These are phyloP conservation scores for Zaprionus africanus DNA, from an alignment of 1,140 invertebrate species.

Conservation along the genomic window DNA sequence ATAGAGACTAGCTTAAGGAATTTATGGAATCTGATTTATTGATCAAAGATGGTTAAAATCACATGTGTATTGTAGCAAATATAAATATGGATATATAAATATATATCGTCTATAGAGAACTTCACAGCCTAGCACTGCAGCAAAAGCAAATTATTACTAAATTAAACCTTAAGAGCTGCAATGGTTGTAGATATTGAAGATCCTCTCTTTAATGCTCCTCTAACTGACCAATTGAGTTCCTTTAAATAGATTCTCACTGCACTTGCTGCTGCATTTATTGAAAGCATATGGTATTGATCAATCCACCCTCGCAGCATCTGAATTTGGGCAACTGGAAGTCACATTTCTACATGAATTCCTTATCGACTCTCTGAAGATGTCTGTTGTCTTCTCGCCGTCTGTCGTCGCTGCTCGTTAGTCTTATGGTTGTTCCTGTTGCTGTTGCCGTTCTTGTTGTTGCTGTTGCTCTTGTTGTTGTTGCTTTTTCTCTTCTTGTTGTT, in stretches of 20 bases:
- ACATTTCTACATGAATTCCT: slow-evolving; percentile 51
- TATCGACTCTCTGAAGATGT: slow-evolving; percentile 49
- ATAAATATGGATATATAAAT: too few relatives aligned
- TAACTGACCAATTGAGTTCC: too few relatives aligned
- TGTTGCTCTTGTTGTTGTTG: slow-evolving; percentile 7
- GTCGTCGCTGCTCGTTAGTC: slow-evolving; percentile 27
- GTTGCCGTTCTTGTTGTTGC: slow-evolving; percentile 37
- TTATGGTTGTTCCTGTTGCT: slow-evolving; percentile 38
- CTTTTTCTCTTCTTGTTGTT: slow-evolving; percentile 25
- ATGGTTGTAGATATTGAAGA: too few relatives aligned
- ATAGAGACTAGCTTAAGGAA: background rate
- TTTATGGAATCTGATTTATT: too few relatives aligned
- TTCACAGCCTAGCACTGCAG: background rate
- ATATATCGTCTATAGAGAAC: background rate
- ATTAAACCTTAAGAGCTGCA: background rate
- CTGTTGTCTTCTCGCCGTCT: slow-evolving; percentile 2
- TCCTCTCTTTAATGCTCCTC: too few relatives aligned
- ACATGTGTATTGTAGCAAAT: too few relatives aligned
- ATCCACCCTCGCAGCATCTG: slow-evolving; percentile 62
- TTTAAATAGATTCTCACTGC: too few relatives aligned
- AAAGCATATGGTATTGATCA: slow-evolving; percentile 1
- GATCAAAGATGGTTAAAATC: background rate
- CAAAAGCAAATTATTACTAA: background rate
- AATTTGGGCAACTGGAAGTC: background rate
- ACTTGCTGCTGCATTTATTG: background rate